phyloP scores from a whole-genome alignment of 2,888 invertebrate species.

The Stenoptilia bipunctidactyla region DNA sequence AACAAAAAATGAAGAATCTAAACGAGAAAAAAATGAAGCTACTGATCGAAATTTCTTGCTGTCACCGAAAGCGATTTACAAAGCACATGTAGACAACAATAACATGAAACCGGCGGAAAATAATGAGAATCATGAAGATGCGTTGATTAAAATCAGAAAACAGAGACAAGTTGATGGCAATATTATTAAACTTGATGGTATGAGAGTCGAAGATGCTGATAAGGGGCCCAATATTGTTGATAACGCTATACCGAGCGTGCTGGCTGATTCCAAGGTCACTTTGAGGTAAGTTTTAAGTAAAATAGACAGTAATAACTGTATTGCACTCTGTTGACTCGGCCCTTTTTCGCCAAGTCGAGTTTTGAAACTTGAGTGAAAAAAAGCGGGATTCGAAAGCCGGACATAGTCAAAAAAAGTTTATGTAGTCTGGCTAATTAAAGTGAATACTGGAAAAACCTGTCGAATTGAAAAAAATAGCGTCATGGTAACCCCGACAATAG shows the following conservation, averaged over 20 bases:
- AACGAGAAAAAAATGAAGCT: constrained; percentile 4
- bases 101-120: constrained; percentile 8
- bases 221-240: constrained; percentile 66
- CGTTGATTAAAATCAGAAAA: constrained; percentile 12
- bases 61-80: background rate
- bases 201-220: constrained; percentile 70
- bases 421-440: too few relatives aligned
- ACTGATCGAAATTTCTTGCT: constrained; percentile 3
- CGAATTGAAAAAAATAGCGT: too few relatives aligned
- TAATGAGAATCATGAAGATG: constrained; percentile 9
- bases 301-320: too few relatives aligned
- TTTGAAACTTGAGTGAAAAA: too few relatives aligned
- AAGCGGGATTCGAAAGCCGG: too few relatives aligned
- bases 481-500: too few relatives aligned
- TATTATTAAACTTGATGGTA: constrained; percentile 43
- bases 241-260: constrained; percentile 75
- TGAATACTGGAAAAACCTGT: too few relatives aligned
- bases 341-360: too few relatives aligned
- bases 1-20: background rate
- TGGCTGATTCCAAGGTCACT: constrained; percentile 70
- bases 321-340: too few relatives aligned
- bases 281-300: constrained; percentile 65
- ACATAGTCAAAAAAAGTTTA: too few relatives aligned
- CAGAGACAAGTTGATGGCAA: constrained; percentile 16
- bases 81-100: background rate